Conservation (phyloP, 35 echinoderm and acorn worm genomes). For the Lytechinus pictus region DNA sequence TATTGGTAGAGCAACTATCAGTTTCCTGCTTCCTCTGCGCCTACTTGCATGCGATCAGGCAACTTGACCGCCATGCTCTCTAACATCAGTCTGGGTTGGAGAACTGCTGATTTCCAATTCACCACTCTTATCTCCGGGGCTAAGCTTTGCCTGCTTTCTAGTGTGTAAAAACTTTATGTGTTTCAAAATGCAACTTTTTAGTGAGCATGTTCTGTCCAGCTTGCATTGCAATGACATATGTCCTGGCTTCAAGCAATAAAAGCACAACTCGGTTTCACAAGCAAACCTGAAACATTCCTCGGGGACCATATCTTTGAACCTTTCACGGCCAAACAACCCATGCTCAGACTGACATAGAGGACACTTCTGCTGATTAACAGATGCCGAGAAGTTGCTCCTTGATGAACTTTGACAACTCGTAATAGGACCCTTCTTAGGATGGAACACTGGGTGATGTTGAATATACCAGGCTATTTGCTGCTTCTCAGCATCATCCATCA, state of each 20-base stretch:
- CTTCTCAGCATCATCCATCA: too few relatives aligned
- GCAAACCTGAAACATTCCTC: background rate
- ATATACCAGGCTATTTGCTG: too few relatives aligned
- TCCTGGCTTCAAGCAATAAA: slow-evolving; percentile 56
- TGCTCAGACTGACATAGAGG: background rate
- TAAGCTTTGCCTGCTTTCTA: too few relatives aligned
- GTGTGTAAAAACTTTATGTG: slow-evolving; percentile 51
- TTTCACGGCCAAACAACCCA: background rate
- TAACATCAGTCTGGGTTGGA: background rate
- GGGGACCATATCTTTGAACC: background rate
- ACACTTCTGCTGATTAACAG: background rate
- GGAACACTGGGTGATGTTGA: too few relatives aligned
- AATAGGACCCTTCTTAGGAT: background rate
- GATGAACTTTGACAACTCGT: background rate
- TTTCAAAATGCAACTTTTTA: slow-evolving; percentile 14
- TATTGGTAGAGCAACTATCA: slow-evolving; percentile 39
- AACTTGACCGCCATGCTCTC: background rate
- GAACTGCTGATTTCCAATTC: too few relatives aligned
- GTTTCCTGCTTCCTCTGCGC: slow-evolving; percentile 49
- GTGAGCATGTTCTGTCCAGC: slow-evolving; percentile 31
- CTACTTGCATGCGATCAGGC: background rate
- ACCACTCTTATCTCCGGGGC: too few relatives aligned
- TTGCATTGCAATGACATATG: slow-evolving; percentile 45
- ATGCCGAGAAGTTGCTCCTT: slow-evolving; percentile 4
- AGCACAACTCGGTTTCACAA: slow-evolving; percentile 28